Evolutionary conservation across 2,113 vertebrate species (phyloP), one percentile per base, ranked within the genome.

Genomic region (Sinocyclocheilus anophthalmus): DNA sequence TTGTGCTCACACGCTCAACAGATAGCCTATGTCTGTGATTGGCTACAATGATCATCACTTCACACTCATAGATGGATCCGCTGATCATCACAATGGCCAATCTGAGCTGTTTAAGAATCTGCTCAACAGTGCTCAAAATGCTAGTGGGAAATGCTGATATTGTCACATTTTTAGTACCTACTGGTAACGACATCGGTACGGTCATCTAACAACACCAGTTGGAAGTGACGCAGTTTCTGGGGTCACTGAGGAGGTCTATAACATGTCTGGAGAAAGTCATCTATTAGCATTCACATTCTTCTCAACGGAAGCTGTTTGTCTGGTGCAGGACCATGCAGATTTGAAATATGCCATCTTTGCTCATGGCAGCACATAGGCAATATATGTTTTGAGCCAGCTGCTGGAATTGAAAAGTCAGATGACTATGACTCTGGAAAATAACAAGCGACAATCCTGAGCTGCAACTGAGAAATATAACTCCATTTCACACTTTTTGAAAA

Each of bases 331-430:
- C 45, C 45, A 45, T 50, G 73, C 22, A 76, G 73, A 76, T 76
- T 76, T 76, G 11, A 76, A 76, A 76, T 45, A 45, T 76, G n/a
- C 22, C 73, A 76, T 76, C 73, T 76, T 76, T 76, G 45, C 73
- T 76, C 73, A 75, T 42, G 72, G 72, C 20, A 12, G 72, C 39
- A n/a, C 39, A 50, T 76, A n/a, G 42, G 45, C 13, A 76, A 76
- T 76, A 76, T n/a, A 24, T 50, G 33, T 73, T 50, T 50, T 50
- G 45, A 50, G n/a, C 2, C 12, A 24, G 48, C 16, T 12, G 1
- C 73, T 2, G 48, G 22, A 76, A 76, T 76, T 13, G 4, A 45
- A 76, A 76, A 50, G 13, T 5, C 6, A 76, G n/a, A 3, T 26
- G 37, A 42, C 37, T 73, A 20, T 42, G 45, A 76, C n/a, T 50